phyloP scores from a whole-genome alignment of 2,888 invertebrate species.

The Drosophila falleni region DNA sequence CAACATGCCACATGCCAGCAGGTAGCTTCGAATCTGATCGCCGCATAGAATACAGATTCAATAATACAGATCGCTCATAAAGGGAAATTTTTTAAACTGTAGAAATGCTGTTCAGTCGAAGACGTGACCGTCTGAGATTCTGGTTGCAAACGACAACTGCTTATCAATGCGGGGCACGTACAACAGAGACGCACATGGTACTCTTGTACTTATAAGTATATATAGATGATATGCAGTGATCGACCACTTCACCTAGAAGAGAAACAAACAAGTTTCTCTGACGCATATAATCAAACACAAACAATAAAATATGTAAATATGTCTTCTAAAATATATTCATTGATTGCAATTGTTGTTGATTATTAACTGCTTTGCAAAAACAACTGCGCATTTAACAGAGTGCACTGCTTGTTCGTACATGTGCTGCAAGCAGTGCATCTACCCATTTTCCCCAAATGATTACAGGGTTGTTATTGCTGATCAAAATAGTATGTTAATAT shows the following conservation, averaged over 20 bases:
- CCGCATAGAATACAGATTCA: slow-evolving; percentile 50
- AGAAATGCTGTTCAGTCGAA: slow-evolving; percentile 45
- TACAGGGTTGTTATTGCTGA: slow-evolving; percentile 4
- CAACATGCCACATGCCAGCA: slow-evolving; percentile 61
- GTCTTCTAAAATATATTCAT: not conserved
- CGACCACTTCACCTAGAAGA: slow-evolving; percentile 13
- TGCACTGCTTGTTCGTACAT: not conserved
- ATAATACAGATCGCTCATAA: slow-evolving; percentile 66
- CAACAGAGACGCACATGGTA: slow-evolving; percentile 5
- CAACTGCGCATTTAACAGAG: not conserved
- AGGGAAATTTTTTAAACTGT: slow-evolving; percentile 65
- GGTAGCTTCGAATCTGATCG: slow-evolving; percentile 35
- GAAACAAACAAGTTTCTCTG: slow-evolving; percentile 8
- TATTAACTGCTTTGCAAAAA: not conserved
- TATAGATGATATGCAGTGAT: slow-evolving; percentile 40
- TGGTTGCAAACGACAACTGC: slow-evolving; percentile 15
- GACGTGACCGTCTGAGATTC: slow-evolving; percentile 53
- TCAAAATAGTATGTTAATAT: slow-evolving; percentile 4
- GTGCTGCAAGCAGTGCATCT: slow-evolving; percentile 4
- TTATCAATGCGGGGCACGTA: slow-evolving; percentile 67
- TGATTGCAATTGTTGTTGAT: slow-evolving; percentile 3
- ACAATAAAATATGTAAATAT: slow-evolving; percentile 15
- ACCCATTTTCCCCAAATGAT: not conserved
- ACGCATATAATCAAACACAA: slow-evolving; percentile 8
- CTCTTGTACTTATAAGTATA: slow-evolving; percentile 11